Evolutionary conservation across 2,113 vertebrate species (phyloP).

Genomic region (Puntigrus tetrazona): DNA sequence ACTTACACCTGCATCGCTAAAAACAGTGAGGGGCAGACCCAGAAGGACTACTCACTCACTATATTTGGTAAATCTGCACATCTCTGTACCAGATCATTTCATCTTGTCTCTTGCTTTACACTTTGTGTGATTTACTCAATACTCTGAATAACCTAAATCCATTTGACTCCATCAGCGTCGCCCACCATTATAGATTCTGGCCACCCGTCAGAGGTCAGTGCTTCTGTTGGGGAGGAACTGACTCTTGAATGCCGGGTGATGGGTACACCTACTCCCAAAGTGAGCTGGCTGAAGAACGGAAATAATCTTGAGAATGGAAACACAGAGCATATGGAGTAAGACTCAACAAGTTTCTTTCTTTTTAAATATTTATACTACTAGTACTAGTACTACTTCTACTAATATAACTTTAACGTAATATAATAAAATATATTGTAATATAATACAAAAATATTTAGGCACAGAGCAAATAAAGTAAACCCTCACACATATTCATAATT

Average conservation of each 20-base stretch:
- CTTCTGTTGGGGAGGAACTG: conserved; percentile 72
- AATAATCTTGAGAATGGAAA: conserved; percentile 68
- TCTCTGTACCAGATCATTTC: not conserved
- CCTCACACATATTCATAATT: too few species aligned
- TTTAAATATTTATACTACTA: too few species aligned
- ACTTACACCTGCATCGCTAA: conserved; percentile 81
- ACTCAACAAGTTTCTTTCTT: not conserved
- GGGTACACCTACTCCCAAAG: conserved; percentile 78
- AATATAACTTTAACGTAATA: too few species aligned
- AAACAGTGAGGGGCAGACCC: conserved; percentile 67
- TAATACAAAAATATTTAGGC: not conserved
- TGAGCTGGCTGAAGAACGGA: conserved; percentile 88
- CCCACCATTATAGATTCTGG: conserved; percentile 77
- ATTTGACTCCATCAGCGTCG: conserved; percentile 69
- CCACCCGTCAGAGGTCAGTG: conserved; percentile 75
- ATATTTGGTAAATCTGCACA: conserved; percentile 79
- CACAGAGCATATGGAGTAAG: conserved; percentile 66
- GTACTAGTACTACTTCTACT: too few species aligned
- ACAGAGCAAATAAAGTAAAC: too few species aligned
- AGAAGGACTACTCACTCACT: conserved; percentile 79
- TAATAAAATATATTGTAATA: not conserved
- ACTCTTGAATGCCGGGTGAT: conserved; percentile 79
- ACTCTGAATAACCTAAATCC: not conserved
- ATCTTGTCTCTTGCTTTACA: not conserved
- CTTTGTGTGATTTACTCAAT: not conserved